Percentiles rank a stretch among this genome's conserved stretches.
Conservation (phyloP, 2,113 vertebrate genomes). For the Gallinago paraguaiae region DNA sequence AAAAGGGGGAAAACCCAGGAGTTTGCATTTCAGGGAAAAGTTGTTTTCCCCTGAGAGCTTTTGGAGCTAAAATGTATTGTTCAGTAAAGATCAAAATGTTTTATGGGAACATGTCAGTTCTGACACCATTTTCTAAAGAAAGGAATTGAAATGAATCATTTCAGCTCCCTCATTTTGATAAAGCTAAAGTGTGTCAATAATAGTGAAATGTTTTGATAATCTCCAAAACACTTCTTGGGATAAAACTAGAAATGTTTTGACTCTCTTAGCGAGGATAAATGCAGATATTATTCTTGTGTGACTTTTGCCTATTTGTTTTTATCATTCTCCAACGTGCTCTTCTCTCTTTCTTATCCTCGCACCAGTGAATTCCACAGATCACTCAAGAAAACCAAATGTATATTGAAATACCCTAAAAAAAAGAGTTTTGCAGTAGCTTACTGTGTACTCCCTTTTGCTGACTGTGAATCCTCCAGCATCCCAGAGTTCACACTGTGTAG, state of each 20-base stretch:
- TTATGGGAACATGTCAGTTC: neutral
- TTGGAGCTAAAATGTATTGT: neutral
- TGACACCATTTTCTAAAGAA: neutral
- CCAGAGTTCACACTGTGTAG: neutral
- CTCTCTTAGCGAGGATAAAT: neutral
- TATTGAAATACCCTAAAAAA: neutral
- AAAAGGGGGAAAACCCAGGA: neutral
- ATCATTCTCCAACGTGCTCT: neutral
- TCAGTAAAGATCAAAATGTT: neutral
- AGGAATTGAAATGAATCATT: neutral
- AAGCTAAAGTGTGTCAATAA: neutral
- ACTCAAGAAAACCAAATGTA: neutral
- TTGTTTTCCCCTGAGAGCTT: neutral
- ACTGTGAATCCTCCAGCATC: neutral
- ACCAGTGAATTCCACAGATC: neutral
- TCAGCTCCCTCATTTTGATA: neutral
- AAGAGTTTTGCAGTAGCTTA: neutral
- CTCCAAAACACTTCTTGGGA: neutral
- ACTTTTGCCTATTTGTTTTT: neutral
- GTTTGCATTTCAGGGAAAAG: neutral
- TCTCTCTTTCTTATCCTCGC: neutral
- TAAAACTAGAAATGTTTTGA: neutral
- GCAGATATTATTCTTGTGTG: neutral
- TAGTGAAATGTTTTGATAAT: slow-evolving; percentile 13
- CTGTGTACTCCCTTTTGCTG: neutral